Evolutionary conservation across 2,797 vertebrate species (phyloP), one percentile per base, ranked within the genome.

Genomic region (Molossus alvarezi): DNA sequence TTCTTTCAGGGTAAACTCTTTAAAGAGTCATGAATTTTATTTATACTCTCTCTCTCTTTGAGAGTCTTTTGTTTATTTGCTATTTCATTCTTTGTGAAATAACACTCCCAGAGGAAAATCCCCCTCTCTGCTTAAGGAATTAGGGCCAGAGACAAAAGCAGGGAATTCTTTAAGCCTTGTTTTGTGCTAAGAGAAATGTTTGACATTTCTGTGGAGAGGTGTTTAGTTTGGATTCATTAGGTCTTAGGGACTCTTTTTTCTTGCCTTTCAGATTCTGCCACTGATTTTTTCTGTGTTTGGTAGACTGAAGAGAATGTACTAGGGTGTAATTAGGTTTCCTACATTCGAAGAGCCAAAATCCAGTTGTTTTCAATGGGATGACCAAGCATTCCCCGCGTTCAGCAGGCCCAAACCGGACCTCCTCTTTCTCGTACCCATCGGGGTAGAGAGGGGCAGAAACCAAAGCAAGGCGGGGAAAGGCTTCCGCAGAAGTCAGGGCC

Each of bases 191-290:
- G 99, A 99, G 99, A 99, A 99, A 99, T 98, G 99, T 99, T 99
- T 99, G 99, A 99, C 99, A 99, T 99, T 99, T 99, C 99, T 99
- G 99, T 99, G 99, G 99, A 98, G 98, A 99, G 99, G 99, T 99
- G 99, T 98, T 99, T 99, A 99, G 99, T 99, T 99, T 99, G 99
- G 99, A 99, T 99, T 99, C 99, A 99, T 99, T 99, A 99, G 99
- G 99, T 99, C 99, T 99, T 99, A 98, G 98, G 98, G 98, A 98
- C 98, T 98, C 98, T 98, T 99, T 98, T 98, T 98, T 98, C 98
- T 98, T 98, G 98, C 98, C 98, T 98, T 99, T 99, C 99, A 99
- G 98, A 98, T 98, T 99, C 98, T 99, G 98, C 98, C 98, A 98
- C 98, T 98, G 98, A 98, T 98, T 98, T 98, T 98, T 97, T 97